phyloP scores from a whole-genome alignment of 2,113 vertebrate genomes.

The Pionites leucogaster region DNA sequence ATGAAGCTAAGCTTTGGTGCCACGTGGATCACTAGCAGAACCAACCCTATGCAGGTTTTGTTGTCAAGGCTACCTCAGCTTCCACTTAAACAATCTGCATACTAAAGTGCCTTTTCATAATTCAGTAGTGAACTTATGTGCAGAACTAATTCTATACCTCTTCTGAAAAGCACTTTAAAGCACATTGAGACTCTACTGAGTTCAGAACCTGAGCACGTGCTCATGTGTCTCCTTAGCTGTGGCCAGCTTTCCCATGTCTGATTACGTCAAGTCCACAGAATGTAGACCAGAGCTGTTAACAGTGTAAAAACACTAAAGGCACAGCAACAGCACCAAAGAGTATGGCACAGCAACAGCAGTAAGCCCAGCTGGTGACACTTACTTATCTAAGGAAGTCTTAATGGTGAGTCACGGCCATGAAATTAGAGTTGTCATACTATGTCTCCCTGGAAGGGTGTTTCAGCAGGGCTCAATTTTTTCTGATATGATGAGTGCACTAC shows the following conservation, averaged over 20 bases:
- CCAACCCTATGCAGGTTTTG: not conserved
- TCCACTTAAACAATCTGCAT: not conserved
- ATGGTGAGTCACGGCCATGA: not conserved
- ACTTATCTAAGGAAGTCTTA: not conserved
- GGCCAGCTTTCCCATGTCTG: not conserved
- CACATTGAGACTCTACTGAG: not conserved
- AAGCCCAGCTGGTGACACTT: not conserved
- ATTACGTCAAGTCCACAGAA: not conserved
- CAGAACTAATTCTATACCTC: not conserved
- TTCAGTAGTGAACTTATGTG: not conserved
- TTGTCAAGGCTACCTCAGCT: not conserved
- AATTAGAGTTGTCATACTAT: not conserved
- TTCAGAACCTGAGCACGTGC: not conserved
- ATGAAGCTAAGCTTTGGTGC: not conserved
- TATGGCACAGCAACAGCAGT: fast-evolving
- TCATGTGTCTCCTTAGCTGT: not conserved
- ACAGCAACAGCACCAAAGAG: not conserved
- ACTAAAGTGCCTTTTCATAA: not conserved
- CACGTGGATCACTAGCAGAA: not conserved
- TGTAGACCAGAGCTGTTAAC: not conserved
- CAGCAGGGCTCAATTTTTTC: not conserved
- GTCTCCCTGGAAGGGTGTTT: not conserved
- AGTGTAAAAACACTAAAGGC: not conserved
- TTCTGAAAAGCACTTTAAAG: not conserved
- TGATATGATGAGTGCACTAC: fast-evolving